Evolutionary conservation across 2,888 invertebrate species (phyloP).

Genomic region (Lacanobia wlatinum): DNA sequence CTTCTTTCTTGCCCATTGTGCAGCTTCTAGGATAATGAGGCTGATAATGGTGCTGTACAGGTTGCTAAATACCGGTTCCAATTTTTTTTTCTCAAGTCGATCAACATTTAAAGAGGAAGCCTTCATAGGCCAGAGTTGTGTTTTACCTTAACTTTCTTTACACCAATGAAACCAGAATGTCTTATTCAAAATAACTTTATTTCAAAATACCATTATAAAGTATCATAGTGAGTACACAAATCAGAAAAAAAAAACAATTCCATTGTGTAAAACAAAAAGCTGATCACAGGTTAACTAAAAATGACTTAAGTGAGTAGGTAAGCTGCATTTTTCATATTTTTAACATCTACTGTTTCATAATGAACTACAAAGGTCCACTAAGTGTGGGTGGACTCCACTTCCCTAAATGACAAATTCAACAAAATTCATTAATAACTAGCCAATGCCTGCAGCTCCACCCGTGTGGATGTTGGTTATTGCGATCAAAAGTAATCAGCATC

Average conservation of each 20-base stretch:
- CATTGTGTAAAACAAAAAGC: constrained; percentile 79
- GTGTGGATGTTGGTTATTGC: no score
- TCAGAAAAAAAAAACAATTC: constrained; percentile 81
- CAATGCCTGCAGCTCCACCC: no score
- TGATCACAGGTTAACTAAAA: constrained; percentile 86
- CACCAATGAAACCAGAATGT: constrained; percentile 25
- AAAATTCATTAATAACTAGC: no score
- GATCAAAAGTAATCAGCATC: no score
- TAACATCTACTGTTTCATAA: constrained; percentile 30
- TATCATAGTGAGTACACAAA: constrained; percentile 79
- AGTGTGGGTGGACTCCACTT: no score
- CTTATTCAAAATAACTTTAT: constrained; percentile 88
- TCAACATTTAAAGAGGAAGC: background rate
- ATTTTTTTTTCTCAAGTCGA: no score
- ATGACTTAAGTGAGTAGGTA: constrained; percentile 76
- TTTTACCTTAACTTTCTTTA: background rate
- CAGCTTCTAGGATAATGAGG: no score
- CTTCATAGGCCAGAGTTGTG: background rate
- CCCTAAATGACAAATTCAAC: background rate
- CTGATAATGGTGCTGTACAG: no score
- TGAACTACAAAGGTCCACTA: constrained; percentile 29
- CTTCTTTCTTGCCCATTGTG: no score
- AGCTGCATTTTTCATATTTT: constrained; percentile 69
- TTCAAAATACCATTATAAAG: constrained; percentile 79
- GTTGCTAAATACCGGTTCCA: no score